Evolutionary conservation across 2,797 vertebrate species (phyloP).

Genomic region (Lophura swinhoii): DNA sequence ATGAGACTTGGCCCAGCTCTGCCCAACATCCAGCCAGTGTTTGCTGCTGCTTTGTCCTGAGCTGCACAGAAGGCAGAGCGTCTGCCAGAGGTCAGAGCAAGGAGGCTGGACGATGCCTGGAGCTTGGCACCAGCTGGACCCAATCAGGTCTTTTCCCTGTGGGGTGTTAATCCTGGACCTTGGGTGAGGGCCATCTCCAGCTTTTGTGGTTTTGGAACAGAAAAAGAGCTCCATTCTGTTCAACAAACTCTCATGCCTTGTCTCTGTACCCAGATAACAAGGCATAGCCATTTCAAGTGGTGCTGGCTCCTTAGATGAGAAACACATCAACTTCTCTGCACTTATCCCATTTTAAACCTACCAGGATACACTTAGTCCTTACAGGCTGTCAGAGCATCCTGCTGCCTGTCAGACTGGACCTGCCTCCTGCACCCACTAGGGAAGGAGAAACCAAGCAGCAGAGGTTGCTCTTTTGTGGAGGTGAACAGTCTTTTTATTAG

Average conservation of each 20-base stretch:
- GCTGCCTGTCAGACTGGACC: not conserved
- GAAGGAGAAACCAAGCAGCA: not conserved
- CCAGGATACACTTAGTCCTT: not conserved
- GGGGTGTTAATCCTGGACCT: constrained; percentile 13
- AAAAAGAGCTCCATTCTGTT: not conserved
- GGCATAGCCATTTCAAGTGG: not conserved
- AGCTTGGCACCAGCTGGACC: constrained; percentile 40
- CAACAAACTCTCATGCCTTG: not conserved
- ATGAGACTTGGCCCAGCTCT: not conserved
- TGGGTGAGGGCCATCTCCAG: constrained; percentile 27
- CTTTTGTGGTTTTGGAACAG: not conserved
- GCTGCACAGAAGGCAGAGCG: not conserved
- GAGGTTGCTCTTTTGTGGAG: constrained; percentile 9
- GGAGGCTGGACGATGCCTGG: not conserved
- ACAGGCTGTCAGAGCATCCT: not conserved
- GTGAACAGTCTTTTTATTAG: constrained; percentile 43
- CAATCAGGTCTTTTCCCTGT: not conserved
- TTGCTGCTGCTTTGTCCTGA: not conserved
- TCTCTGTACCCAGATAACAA: not conserved
- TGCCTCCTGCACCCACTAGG: not conserved
- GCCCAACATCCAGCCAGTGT: not conserved
- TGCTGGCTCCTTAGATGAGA: not conserved
- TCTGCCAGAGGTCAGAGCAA: constrained; percentile 18
- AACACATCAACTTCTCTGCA: not conserved
- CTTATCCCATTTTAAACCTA: not conserved